Evolutionary conservation across 2,888 invertebrate species (phyloP).

Genomic region (Polyommatus iphigenia): DNA sequence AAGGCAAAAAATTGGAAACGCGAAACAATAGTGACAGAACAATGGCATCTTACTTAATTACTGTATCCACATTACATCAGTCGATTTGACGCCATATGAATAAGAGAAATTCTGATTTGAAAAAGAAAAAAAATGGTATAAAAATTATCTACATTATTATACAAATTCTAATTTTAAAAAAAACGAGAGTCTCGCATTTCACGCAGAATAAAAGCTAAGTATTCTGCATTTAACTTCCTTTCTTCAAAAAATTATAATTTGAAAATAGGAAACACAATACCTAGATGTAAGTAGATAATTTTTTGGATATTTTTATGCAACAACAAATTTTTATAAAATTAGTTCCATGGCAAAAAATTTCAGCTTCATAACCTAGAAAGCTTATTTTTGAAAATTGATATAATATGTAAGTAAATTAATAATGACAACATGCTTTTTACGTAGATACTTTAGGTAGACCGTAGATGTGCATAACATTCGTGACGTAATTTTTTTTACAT

Average conservation of each 20-base stretch:
- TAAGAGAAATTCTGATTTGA: not conserved
- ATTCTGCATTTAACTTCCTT: too few relatives aligned
- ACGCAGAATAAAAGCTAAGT: not conserved
- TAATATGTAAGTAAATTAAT: not conserved
- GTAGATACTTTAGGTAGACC: not conserved
- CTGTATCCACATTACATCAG: conserved; percentile 15
- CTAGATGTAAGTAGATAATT: too few relatives aligned
- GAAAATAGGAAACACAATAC: not conserved
- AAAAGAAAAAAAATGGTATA: not conserved
- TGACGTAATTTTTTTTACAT: not conserved
- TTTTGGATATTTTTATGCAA: not conserved
- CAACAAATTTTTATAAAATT: too few relatives aligned
- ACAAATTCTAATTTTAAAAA: too few relatives aligned
- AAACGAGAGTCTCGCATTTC: not conserved
- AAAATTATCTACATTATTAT: too few relatives aligned
- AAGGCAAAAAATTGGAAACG: conserved; percentile 21
- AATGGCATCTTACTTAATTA: conserved; percentile 22
- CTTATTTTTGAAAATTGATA: too few relatives aligned
- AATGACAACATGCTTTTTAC: not conserved
- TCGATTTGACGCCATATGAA: not conserved
- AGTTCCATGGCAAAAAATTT: too few relatives aligned
- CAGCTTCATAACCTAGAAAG: too few relatives aligned
- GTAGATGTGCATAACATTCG: not conserved
- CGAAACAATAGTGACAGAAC: conserved; percentile 23
- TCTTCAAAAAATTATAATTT: not conserved